phyloP scores from a whole-genome alignment of 2,888 invertebrate genomes.

The Pantelozetes paolii region DNA sequence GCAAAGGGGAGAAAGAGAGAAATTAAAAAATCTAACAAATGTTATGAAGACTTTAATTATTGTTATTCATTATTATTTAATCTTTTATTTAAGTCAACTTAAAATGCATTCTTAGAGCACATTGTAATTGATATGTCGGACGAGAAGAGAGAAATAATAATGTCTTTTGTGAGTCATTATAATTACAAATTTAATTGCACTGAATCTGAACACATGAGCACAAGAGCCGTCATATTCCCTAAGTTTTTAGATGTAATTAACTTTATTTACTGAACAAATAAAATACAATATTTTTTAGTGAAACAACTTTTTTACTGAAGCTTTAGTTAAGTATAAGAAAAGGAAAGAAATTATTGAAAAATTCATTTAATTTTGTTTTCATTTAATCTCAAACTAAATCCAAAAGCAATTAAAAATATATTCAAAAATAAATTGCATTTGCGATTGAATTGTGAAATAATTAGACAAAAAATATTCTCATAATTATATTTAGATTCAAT shows the following conservation, averaged over 20 bases:
- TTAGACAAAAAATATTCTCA: not conserved
- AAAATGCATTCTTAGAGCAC: not conserved
- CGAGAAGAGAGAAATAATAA: not conserved
- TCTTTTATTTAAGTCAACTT: constrained; percentile 3
- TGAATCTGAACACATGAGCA: not conserved
- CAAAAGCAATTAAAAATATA: not conserved
- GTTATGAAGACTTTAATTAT: not conserved
- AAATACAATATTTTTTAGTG: not conserved
- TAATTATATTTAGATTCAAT: not conserved
- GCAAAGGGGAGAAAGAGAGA: not conserved
- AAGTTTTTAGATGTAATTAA: not conserved
- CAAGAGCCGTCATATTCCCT: not conserved
- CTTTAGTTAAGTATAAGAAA: not conserved
- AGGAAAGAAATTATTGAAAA: not conserved
- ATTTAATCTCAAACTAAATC: not conserved
- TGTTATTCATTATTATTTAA: constrained; percentile 21
- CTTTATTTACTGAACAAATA: constrained; percentile 17
- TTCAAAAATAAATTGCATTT: not conserved
- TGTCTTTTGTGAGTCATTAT: constrained; percentile 18
- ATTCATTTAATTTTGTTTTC: not conserved
- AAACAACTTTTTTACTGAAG: too few relatives aligned
- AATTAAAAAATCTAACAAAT: constrained; percentile 6
- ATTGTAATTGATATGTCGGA: constrained; percentile 15
- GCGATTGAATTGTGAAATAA: not conserved
- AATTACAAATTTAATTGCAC: constrained; percentile 26